Conservation (phyloP, 2,797 vertebrate genomes). For the Staurois parvus region DNA sequence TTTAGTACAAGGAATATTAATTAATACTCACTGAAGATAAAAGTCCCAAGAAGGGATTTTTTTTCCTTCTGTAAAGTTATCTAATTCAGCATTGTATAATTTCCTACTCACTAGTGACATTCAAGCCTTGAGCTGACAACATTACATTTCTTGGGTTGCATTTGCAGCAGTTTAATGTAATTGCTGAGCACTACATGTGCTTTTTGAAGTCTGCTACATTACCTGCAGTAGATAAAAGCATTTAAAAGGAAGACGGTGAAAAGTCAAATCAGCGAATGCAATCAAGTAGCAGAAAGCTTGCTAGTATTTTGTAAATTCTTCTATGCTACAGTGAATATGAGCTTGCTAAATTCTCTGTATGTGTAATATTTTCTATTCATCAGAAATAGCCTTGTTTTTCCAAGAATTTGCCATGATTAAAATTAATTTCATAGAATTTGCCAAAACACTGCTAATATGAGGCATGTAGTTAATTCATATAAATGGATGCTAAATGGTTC, state of each 20-base stretch:
- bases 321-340: conserved; percentile 28
- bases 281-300: conserved; percentile 31
- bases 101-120: conserved; percentile 27
- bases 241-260: conserved; percentile 27
- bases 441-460: neutral
- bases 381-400: conserved; percentile 4
- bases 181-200: conserved; percentile 36
- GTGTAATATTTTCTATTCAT: conserved; percentile 11
- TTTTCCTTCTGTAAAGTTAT: conserved; percentile 14
- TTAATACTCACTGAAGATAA: conserved; percentile 2
- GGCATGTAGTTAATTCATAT: neutral
- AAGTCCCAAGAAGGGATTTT: conserved; percentile 6
- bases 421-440: conserved; percentile 13
- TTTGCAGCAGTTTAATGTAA: conserved; percentile 40
- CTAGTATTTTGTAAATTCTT: conserved; percentile 43
- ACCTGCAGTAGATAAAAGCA: conserved; percentile 42
- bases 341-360: conserved; percentile 10
- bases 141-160: conserved; percentile 33
- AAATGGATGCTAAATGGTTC: neutral
- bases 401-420: neutral
- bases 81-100: conserved; percentile 8
- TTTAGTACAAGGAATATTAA: conserved; percentile 2
- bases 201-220: conserved; percentile 41
- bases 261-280: conserved; percentile 40
- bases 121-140: conserved; percentile 23